Conservation (phyloP, 2,888 invertebrate species). For the Clunio marinus region DNA sequence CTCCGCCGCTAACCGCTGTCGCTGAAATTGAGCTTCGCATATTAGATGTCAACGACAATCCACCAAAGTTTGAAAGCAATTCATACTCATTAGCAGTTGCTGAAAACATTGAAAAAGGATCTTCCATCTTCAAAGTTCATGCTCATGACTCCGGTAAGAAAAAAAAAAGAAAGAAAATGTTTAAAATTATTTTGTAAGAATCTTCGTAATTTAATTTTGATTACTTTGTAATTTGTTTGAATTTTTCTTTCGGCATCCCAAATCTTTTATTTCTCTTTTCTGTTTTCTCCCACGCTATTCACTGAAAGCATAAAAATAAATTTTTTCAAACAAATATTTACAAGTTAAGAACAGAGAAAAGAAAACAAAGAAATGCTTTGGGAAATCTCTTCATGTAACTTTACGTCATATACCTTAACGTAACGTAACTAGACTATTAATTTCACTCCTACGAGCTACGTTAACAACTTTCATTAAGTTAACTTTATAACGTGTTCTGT, state of each 20-base stretch:
- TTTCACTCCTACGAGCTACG: no score
- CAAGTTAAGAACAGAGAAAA: no score
- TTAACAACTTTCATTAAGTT: no score
- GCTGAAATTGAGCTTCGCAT: constrained; percentile 73
- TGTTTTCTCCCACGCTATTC: neutral
- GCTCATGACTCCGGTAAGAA: constrained; percentile 45
- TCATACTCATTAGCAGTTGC: constrained; percentile 73
- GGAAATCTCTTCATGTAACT: no score
- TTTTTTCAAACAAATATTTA: no score
- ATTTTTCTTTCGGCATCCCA: constrained; percentile 26
- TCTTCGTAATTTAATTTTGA: constrained; percentile 39
- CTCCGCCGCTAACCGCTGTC: constrained; percentile 66
- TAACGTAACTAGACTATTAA: no score
- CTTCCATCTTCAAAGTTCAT: constrained; percentile 66
- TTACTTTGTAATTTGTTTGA: constrained; percentile 39
- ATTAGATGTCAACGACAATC: constrained; percentile 85
- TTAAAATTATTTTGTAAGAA: no score
- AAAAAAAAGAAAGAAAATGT: no score
- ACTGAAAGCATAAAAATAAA: neutral
- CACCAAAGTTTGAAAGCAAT: constrained; percentile 78
- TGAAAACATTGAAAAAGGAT: constrained; percentile 77
- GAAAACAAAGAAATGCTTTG: no score
- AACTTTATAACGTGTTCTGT: no score
- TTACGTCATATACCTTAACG: no score
- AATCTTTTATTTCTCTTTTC: neutral